These are phyloP conservation scores for Hyalella azteca DNA, from an alignment of 2,888 invertebrate genomes.

Conservation along the genomic window DNA sequence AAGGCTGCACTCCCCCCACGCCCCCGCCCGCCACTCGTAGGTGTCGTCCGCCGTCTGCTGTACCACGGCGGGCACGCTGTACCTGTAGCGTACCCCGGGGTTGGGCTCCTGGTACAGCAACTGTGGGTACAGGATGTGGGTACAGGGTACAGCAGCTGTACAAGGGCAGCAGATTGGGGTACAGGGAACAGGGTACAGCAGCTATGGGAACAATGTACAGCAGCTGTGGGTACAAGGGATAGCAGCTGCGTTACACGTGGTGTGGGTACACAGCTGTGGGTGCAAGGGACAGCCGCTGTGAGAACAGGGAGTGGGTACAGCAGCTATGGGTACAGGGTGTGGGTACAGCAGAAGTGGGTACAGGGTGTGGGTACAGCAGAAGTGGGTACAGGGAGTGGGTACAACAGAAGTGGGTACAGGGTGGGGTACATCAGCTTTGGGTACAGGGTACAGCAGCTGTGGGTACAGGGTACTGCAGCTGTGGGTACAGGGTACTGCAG, in stretches of 20 bases:
- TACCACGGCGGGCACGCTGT: slow-evolving; percentile 80
- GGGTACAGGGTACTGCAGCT: too few relatives aligned
- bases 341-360: too few relatives aligned
- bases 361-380: too few relatives aligned
- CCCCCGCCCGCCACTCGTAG: slow-evolving; percentile 82
- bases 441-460: too few relatives aligned
- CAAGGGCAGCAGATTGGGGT: background rate
- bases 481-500: too few relatives aligned
- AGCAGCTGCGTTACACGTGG: background rate
- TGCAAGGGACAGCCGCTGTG: background rate
- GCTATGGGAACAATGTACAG: background rate
- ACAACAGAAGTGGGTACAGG: too few relatives aligned
- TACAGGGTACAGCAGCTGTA: background rate
- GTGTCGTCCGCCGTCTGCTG: slow-evolving; percentile 71
- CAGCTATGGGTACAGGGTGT: too few relatives aligned
- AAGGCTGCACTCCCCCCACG: slow-evolving; percentile 81
- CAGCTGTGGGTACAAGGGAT: background rate
- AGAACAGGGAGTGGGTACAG: too few relatives aligned
- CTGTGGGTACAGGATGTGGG: slow-evolving; percentile 64
- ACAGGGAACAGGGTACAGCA: background rate
- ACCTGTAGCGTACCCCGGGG: slow-evolving; percentile 86
- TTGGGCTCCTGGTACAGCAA: slow-evolving; percentile 82
- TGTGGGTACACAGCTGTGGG: background rate
- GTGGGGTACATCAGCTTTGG: too few relatives aligned
- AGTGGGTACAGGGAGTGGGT: too few relatives aligned